A percentile compares a stretch with the other conserved stretches of the same genome.
phyloP scores from a whole-genome alignment of 1,140 invertebrate genomes.

The Mylabris phalerata region DNA sequence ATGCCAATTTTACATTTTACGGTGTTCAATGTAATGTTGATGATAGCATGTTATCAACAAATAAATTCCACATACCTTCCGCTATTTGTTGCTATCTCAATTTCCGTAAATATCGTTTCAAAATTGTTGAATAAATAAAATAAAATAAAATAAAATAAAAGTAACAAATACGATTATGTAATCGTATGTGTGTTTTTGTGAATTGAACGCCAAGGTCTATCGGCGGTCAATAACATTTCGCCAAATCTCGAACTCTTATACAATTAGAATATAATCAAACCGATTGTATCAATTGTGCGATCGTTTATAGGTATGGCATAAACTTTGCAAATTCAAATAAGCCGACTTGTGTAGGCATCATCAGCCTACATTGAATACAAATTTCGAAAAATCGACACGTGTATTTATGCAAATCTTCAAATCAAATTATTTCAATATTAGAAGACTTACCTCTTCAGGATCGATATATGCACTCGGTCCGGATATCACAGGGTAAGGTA shows the following conservation, averaged over 20 bases:
- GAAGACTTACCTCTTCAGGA: constrained; percentile 48
- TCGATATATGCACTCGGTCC: constrained; percentile 53
- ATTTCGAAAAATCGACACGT: background rate
- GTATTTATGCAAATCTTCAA: background rate
- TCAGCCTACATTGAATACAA: constrained; percentile 5
- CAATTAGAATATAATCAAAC: constrained; percentile 2
- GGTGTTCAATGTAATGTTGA: constrained; percentile 1
- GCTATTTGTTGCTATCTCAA: too few species aligned
- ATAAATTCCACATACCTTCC: constrained; percentile 10
- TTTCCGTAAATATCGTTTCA: too few species aligned
- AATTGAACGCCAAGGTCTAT: constrained; percentile 9
- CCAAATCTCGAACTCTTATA: background rate
- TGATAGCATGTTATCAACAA: constrained; percentile 2
- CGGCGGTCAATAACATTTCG: constrained; percentile 11
- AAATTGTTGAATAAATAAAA: too few species aligned
- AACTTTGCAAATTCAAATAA: constrained; percentile 7
- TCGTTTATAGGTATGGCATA: background rate
- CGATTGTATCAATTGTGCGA: constrained; percentile 1
- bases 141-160: too few species aligned
- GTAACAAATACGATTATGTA: too few species aligned
- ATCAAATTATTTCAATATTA: background rate
- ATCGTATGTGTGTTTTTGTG: too few species aligned
- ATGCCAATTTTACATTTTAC: constrained; percentile 1
- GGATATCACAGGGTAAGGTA: constrained; percentile 47
- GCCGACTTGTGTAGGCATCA: background rate